Conservation (phyloP, 1,140 invertebrate genomes). For the Procambarus clarkii region DNA sequence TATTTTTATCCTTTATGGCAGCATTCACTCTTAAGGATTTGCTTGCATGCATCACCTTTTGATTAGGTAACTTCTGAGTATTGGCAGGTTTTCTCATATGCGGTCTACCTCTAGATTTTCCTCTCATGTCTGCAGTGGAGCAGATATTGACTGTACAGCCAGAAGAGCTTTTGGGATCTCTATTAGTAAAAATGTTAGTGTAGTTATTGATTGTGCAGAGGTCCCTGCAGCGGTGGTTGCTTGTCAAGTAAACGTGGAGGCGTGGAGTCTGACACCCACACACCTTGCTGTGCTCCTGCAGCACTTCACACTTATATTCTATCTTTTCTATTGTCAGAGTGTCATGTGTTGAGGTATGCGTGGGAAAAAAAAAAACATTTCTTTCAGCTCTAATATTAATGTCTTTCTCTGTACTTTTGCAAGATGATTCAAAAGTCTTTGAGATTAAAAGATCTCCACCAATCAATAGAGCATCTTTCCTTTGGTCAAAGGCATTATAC, state of each 20-base stretch:
- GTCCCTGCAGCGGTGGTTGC: slow-evolving; percentile 35
- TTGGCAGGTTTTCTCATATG: neutral
- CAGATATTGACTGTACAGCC: neutral
- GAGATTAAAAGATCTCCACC: slow-evolving; percentile 45
- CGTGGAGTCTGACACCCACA: slow-evolving; percentile 58
- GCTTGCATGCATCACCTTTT: neutral
- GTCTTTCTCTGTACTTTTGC: neutral
- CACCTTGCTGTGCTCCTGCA: slow-evolving; percentile 41
- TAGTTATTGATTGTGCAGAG: neutral
- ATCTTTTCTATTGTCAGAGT: slow-evolving; percentile 55
- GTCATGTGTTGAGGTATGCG: neutral
- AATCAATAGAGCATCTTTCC: slow-evolving; percentile 39
- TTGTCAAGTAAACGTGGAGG: slow-evolving; percentile 56
- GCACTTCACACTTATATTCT: slow-evolving; percentile 46
- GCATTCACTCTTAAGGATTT: neutral
- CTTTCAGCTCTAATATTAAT: neutral
- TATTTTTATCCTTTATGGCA: neutral
- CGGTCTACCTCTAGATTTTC: slow-evolving; percentile 28
- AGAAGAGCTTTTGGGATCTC: neutral
- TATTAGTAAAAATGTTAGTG: neutral
- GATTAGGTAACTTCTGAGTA: slow-evolving; percentile 3
- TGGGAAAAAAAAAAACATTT: neutral
- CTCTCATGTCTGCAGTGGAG: slow-evolving; percentile 28
- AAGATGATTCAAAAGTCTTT: slow-evolving; percentile 5
- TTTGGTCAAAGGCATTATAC: neutral